Base-by-base conservation (phyloP, 2,797 vertebrate genomes). In the Psittacula echo region DNA sequence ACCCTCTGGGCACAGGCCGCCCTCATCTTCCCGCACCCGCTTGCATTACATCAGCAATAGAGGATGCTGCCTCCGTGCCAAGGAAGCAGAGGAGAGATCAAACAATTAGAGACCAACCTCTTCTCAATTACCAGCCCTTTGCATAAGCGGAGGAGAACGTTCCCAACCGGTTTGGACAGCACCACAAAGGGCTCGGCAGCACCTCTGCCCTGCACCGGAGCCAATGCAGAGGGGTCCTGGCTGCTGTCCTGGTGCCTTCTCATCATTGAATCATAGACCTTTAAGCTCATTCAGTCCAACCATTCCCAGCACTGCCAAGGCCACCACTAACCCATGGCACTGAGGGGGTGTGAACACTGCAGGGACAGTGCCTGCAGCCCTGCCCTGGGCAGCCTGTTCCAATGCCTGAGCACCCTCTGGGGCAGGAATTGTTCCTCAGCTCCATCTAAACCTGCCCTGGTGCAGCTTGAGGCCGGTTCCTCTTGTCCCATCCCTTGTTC, bases 61-160 rank as follows among this genome's bases (percentile, higher is more conserved):
- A 96, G 94, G 97, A 93, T 70, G 92, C 78, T 4, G 89, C 77
- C 44, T 24, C 60, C 0, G 58, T 64, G 96, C 96, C 96, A 90
- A 94, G 96, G 90, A 94, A 95, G 94, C 85, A 58, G 80, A 89
- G 73, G 45, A 90, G 82, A 93, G 85, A 97, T 87, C 87, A 93
- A 95, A 95, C 2, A 65, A 83, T 61, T 24, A 48, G 3, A 37
- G 23, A 91, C n/a, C 56, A 58, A 65, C 45, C 88, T 84, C 90
- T 90, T 80, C 88, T 58, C 72, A 23, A 10, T 68, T 32, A 54
- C 74, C 87, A 39, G 47, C 72, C 23, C 7, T 86, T 93, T 83
- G 93, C 87, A 80, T 75, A 89, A 93, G 85, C 13, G 2, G 15
- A 47, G 70, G 29, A 83, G 54, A 88, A 30, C 18, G 8, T 85